Percentiles rank a stretch among this genome's conserved stretches.
Conservation (phyloP, 2,113 vertebrate genomes). For the Seriola aureovittata region DNA sequence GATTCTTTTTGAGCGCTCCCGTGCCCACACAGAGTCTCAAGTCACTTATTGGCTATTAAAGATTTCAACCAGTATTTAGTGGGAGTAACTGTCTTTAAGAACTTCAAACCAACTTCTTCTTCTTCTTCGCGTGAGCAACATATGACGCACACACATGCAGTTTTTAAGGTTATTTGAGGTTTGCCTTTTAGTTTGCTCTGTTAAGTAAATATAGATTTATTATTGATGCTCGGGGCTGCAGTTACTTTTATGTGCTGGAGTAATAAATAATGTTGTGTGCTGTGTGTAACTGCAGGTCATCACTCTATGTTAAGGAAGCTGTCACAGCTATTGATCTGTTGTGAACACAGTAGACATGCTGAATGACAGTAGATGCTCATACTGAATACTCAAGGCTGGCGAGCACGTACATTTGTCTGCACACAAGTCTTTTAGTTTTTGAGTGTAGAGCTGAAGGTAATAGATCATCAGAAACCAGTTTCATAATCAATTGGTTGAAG, state of each 20-base stretch:
- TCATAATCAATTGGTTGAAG: no score
- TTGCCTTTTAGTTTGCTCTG: neutral
- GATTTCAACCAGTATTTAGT: neutral
- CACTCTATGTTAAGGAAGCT: conserved; percentile 20
- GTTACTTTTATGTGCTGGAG: conserved; percentile 6
- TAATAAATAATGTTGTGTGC: conserved; percentile 25
- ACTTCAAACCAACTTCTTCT: neutral
- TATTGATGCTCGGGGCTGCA: neutral
- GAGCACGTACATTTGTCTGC: neutral
- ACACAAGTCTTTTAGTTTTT: no score
- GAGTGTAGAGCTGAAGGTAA: no score
- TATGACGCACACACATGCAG: neutral
- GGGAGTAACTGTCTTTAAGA: neutral
- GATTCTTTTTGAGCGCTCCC: neutral
- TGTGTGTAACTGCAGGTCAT: conserved; percentile 30
- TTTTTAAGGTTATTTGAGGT: conserved; percentile 2
- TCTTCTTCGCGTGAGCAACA: neutral
- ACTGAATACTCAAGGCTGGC: neutral
- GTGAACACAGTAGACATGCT: conserved; percentile 10
- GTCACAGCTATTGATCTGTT: conserved; percentile 39
- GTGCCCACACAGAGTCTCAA: neutral
- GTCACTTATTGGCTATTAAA: neutral
- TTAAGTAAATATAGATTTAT: conserved; percentile 6
- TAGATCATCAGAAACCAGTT: no score
- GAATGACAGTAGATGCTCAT: neutral